Evolutionary conservation across 2,797 vertebrate genomes (phyloP), one percentile per base, ranked within the genome.

Genomic region (Cottoperca gobio): DNA sequence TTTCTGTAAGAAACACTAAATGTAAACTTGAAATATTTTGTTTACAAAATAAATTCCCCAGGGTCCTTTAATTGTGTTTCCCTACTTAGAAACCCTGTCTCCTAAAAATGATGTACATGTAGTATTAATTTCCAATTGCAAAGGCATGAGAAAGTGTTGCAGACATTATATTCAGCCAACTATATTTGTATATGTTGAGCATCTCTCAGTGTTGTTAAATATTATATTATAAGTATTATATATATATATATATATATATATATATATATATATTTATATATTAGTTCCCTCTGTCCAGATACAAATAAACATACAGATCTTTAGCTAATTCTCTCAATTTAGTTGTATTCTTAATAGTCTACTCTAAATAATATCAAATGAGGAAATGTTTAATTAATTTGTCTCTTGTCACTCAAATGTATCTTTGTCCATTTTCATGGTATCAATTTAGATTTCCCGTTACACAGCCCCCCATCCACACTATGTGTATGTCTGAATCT

Each of bases 321-420:
- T n/a, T n/a, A n/a, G n/a, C n/a, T n/a, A n/a, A n/a, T n/a, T n/a
- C n/a, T n/a, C n/a, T n/a, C n/a, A n/a, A n/a, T n/a, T n/a, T n/a
- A n/a, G n/a, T n/a, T n/a, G n/a, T n/a, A n/a, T n/a, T n/a, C n/a
- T n/a, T n/a, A n/a, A n/a, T n/a, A n/a, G n/a, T n/a, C n/a, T 63
- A 28, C 70, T 65, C 26, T 57, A 73, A 80, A 86, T 75, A 67
- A 76, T 60, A 92, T 86, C 79, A 61, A 78, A 86, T 73, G 55
- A 75, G 82, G 50, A 86, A 74, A 79, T 61, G 49, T 73, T 73
- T 79, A 73, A 88, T 88, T 75, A 65, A 74, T 55, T 68, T 67
- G 35, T 62, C 43, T 73, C 76, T 81, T 76, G 54, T 79, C 71
- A 73, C 57, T 62, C 69, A 45, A 39, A 65, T 39, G 59, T 58